Conservation (phyloP, 2,888 invertebrate genomes). For the Troides oblongomaculatus region DNA sequence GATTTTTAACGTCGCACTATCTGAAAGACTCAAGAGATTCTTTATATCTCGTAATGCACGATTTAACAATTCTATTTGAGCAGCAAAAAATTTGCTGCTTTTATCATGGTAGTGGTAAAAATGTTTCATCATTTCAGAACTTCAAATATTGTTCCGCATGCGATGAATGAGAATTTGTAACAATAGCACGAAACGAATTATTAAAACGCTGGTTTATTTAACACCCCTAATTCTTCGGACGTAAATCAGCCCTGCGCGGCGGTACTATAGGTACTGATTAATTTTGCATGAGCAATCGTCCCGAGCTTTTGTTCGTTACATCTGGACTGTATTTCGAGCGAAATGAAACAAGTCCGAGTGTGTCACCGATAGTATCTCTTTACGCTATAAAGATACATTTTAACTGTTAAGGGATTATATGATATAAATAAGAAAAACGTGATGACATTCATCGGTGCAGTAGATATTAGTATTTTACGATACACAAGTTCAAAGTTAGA, state of each 20-base stretch:
- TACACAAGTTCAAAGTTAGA: too few species aligned
- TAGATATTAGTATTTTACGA: too few species aligned
- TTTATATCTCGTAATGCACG: too few species aligned
- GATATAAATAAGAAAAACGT: too few species aligned
- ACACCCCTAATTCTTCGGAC: slow-evolving; percentile 46
- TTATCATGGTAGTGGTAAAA: neutral
- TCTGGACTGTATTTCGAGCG: slow-evolving; percentile 47
- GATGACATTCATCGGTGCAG: too few species aligned
- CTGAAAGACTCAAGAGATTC: too few species aligned
- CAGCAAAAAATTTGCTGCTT: neutral
- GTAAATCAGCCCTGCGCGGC: slow-evolving; percentile 44
- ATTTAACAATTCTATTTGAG: too few species aligned
- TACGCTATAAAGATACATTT: too few species aligned
- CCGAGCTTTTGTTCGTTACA: slow-evolving; percentile 45
- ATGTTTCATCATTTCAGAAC: neutral
- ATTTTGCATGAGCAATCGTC: slow-evolving; percentile 72
- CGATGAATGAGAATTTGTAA: slow-evolving; percentile 28
- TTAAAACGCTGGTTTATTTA: slow-evolving; percentile 42
- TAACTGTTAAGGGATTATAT: too few species aligned
- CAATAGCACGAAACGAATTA: slow-evolving; percentile 31
- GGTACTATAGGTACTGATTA: slow-evolving; percentile 59
- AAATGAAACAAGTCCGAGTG: slow-evolving; percentile 54
- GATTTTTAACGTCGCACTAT: too few species aligned
- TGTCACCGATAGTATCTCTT: too few species aligned
- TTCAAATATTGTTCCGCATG: slow-evolving; percentile 26